phyloP scores from a whole-genome alignment of 2,888 invertebrate genomes.

The Drosophila heteroneura region DNA sequence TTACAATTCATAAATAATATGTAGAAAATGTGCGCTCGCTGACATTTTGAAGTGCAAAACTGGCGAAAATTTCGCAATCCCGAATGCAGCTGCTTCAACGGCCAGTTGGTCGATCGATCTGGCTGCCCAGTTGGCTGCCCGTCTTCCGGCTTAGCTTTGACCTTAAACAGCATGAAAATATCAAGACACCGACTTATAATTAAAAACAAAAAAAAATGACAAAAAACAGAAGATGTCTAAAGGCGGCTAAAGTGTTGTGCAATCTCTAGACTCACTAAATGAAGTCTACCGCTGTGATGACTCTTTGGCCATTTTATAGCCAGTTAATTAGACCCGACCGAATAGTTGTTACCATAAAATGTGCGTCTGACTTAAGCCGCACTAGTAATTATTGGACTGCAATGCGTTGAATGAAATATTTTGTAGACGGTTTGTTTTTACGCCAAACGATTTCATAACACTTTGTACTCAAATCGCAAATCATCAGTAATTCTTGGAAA shows the following conservation, averaged over 20 bases:
- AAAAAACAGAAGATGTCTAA: constrained; percentile 60
- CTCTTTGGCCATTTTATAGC: constrained; percentile 42
- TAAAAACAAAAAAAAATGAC: constrained; percentile 61
- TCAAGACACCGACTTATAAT: constrained; percentile 66
- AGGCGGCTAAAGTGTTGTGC: constrained; percentile 44
- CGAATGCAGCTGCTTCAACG: constrained; percentile 50
- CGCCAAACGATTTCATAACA: constrained; percentile 30
- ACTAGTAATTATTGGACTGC: constrained; percentile 10
- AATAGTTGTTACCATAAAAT: constrained; percentile 37
- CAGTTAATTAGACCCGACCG: constrained; percentile 57
- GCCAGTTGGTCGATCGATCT: constrained; percentile 12
- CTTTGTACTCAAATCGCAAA: constrained; percentile 23
- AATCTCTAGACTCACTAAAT: constrained; percentile 52
- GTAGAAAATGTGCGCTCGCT: constrained; percentile 67
- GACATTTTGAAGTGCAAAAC: constrained; percentile 79
- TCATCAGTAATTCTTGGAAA: neutral
- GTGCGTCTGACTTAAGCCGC: constrained; percentile 27
- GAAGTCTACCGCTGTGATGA: constrained; percentile 24
- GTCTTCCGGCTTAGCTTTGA: constrained; percentile 77
- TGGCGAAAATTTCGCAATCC: constrained; percentile 69
- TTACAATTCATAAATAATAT: constrained; percentile 77
- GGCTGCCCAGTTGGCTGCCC: constrained; percentile 13
- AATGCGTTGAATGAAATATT: constrained; percentile 19
- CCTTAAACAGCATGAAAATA: constrained; percentile 66
- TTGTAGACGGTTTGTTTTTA: constrained; percentile 24